Conservation (phyloP, 2,113 vertebrate species). For the Paratilapia polleni region DNA sequence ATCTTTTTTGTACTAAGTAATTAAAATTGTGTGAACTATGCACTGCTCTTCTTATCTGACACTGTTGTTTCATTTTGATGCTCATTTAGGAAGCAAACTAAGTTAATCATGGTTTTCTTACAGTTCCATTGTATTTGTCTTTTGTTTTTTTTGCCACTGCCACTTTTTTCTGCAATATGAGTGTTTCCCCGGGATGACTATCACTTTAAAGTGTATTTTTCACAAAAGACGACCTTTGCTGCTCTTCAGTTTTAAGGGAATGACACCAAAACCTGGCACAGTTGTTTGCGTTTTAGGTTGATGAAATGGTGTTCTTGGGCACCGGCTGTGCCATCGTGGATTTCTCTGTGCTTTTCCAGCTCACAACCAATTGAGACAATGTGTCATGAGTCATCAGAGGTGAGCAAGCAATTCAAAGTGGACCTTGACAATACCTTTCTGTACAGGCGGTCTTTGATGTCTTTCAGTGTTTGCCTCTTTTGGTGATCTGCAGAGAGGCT, state of each 20-base stretch:
- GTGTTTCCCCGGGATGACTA: neutral
- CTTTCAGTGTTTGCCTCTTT: neutral
- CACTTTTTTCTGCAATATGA: neutral
- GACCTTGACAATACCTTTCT: neutral
- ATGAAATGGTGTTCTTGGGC: neutral
- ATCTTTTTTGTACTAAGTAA: neutral
- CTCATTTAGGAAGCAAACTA: neutral
- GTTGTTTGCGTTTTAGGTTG: neutral
- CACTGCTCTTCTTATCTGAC: neutral
- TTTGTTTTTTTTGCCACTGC: neutral
- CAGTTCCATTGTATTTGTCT: no score
- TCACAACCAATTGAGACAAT: neutral
- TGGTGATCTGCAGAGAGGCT: neutral
- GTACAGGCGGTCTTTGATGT: slow-evolving; percentile 8
- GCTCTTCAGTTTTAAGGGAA: neutral
- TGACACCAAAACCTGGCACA: neutral
- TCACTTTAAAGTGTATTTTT: neutral
- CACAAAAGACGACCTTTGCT: neutral
- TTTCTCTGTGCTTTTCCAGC: slow-evolving; percentile 2
- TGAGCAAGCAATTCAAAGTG: slow-evolving; percentile 13
- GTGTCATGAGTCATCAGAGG: slow-evolving; percentile 9
- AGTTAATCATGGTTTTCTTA: fast-evolving
- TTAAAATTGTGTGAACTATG: neutral
- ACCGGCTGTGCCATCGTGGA: neutral
- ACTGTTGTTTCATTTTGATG: neutral